Evolutionary conservation across 1,140 invertebrate genomes (phyloP), one percentile per base, ranked within the genome.

Genomic region (Drosophila punjabiensis): DNA sequence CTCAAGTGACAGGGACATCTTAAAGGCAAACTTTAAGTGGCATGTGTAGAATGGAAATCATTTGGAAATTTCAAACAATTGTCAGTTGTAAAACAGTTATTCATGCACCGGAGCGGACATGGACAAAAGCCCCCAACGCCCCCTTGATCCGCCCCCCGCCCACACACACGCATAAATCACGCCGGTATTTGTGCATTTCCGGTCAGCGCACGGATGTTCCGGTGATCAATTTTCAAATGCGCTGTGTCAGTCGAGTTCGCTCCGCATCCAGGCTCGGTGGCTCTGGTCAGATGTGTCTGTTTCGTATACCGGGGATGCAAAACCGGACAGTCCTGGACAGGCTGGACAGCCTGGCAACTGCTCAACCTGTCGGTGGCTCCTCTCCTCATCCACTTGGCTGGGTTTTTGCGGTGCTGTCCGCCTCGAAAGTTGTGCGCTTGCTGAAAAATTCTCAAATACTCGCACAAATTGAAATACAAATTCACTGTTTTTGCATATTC

Each of bases 181-280:
- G 69, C 55, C 81, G 77, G 86, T 89, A 82, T 90, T 90, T 86
- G 87, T 81, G 86, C 86, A 90, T 82, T 90, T 90, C 86, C 86
- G 86, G 82, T 90, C 82, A 86, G 87, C 82, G 86, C 82, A 82
- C 86, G 86, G 86, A 90, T 91, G 82, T 90, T 90, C 86, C 86
- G 86, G 86, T 90, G 86, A 90, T 90, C 86, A 90, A 90, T 90
- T 90, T 90, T 90, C 86, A 90, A 90, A 90, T 90, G 77, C 86
- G 79, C 86, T 86, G 82, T 78, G 86, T 90, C 86, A 90, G 86
- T 81, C 64, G 56, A 55, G 39, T 64, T 67, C 64, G 61, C 59
- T 30, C 53, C 30, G 60, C 14, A 58, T 58, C 55, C 55, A 61
- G 24, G 37, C 65, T 33, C n/a, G 11, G 14, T 16, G 1, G 53